Percentiles rank a stretch among this genome's conserved stretches.
Evolutionary conservation across 2,113 vertebrate genomes (phyloP).

Genomic region (Tor tambroides): DNA sequence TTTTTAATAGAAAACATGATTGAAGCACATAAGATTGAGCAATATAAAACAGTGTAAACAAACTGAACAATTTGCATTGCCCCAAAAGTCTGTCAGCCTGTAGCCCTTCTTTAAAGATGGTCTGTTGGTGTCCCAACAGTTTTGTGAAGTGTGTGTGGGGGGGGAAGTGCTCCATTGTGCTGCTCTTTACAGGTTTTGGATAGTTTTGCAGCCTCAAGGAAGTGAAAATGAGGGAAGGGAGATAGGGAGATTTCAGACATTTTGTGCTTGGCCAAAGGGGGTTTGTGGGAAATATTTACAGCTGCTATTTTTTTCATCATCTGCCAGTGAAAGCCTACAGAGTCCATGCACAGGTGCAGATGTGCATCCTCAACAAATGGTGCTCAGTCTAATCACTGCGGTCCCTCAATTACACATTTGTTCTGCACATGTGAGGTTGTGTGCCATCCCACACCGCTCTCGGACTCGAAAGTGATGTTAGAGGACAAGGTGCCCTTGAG

Average conservation of each 20-base stretch:
- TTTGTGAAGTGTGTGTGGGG: slow-evolving; percentile 11
- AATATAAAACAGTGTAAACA: not conserved
- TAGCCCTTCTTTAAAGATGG: not conserved
- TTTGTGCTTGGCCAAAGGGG: slow-evolving; percentile 47
- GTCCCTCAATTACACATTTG: slow-evolving; percentile 7
- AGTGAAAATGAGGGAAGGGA: slow-evolving; percentile 54
- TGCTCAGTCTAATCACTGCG: slow-evolving; percentile 8
- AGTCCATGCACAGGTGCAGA: slow-evolving; percentile 32
- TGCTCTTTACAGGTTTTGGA: slow-evolving; percentile 46
- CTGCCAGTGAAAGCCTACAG: slow-evolving; percentile 18
- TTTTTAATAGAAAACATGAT: not conserved
- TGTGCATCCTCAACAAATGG: slow-evolving; percentile 21
- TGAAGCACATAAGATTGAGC: not conserved
- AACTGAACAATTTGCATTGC: not conserved
- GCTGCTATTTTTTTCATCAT: slow-evolving; percentile 43
- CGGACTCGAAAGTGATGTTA: not conserved
- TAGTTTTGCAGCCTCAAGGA: slow-evolving; percentile 41
- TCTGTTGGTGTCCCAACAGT: not conserved
- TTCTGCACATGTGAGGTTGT: slow-evolving; percentile 10
- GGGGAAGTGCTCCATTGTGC: slow-evolving; percentile 41
- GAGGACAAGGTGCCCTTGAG: slow-evolving; percentile 40
- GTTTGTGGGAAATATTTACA: slow-evolving; percentile 50
- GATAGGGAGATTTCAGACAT: slow-evolving; percentile 50
- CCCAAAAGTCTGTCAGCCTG: not conserved
- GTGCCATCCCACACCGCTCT: not conserved